Base-by-base conservation (phyloP, 2,888 invertebrate species). In the Xestia c-nigrum region DNA sequence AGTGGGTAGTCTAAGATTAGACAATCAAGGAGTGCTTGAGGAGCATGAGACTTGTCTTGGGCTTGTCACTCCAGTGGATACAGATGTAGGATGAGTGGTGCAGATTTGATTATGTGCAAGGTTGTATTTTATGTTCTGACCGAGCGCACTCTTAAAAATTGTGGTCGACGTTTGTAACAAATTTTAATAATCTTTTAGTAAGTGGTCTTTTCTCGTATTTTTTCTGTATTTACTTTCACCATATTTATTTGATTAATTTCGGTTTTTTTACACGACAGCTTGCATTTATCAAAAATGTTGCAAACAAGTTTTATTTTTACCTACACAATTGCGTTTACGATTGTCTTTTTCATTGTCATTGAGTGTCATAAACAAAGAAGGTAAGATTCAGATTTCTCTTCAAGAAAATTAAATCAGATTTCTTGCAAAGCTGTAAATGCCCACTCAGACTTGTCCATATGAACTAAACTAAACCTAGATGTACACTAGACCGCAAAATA, bases 1-100 rank as follows among this genome's bases (percentile, higher is more conserved):
- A 64, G 80, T 66, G 59, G 66, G 59, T 66, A 66, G 50, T 69
- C 59, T 68, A 61, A 72, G 71, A 71, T 80, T 80, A 69, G 38
- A 74, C 67, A 74, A 67, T 79, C 73, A 70, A 63, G 84, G 66
- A 65, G 59, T 72, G 77, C 19, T 63, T 43, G 67, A 63, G 40
- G 19, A 55, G 31, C 47, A 10, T 9, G 52, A 57, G 55, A 40
- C 24, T 59, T 59, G 40, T 31, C 59, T 43, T 47, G 65, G 65
- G 31, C 24, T 57, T 61, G 61, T 59, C 76, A 59, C 57, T 59
- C n/a, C n/a, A n/a, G n/a, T n/a, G n/a, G n/a, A n/a, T n/a, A n/a
- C n/a, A n/a, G n/a, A n/a, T n/a, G n/a, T n/a, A n/a, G n/a, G n/a
- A n/a, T n/a, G n/a, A n/a, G n/a, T n/a, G n/a, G n/a, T n/a, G n/a